phyloP scores from a whole-genome alignment of 1,140 invertebrate species.

The Danaus melanippus region DNA sequence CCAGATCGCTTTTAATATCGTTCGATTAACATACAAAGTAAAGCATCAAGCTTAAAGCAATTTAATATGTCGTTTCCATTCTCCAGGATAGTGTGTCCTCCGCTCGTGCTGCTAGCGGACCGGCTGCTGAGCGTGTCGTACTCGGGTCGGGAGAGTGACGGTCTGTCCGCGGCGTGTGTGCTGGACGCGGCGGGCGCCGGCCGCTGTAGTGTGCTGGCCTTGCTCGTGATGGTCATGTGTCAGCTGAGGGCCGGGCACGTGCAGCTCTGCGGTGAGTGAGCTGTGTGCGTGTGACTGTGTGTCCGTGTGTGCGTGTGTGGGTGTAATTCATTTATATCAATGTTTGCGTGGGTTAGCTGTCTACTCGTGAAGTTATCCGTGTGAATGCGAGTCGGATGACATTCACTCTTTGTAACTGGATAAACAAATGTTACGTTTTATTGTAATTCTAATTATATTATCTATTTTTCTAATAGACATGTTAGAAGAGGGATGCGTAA shows the following conservation, averaged over 20 bases:
- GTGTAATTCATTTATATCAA: no score
- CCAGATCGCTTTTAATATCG: no score
- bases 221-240: conserved; percentile 46
- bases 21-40: no score
- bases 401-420: no score
- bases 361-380: no score
- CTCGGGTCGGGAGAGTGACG: conserved; percentile 28
- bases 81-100: conserved; percentile 53
- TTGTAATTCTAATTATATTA: neutral
- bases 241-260: conserved; percentile 58
- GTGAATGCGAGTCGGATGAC: no score
- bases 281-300: no score
- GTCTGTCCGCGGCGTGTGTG: conserved; percentile 38
- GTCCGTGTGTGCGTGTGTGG: no score
- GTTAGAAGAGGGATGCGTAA: conserved; percentile 47
- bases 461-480: conserved; percentile 41
- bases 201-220: conserved; percentile 44
- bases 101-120: conserved; percentile 54
- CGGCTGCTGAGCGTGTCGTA: conserved; percentile 38
- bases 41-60: no score
- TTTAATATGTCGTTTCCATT: conserved; percentile 5
- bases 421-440: neutral
- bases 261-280: conserved; percentile 41
- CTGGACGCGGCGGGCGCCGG: conserved; percentile 43
- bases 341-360: no score